Conservation (phyloP, 2,113 vertebrate genomes). For the Tetrax tetrax region DNA sequence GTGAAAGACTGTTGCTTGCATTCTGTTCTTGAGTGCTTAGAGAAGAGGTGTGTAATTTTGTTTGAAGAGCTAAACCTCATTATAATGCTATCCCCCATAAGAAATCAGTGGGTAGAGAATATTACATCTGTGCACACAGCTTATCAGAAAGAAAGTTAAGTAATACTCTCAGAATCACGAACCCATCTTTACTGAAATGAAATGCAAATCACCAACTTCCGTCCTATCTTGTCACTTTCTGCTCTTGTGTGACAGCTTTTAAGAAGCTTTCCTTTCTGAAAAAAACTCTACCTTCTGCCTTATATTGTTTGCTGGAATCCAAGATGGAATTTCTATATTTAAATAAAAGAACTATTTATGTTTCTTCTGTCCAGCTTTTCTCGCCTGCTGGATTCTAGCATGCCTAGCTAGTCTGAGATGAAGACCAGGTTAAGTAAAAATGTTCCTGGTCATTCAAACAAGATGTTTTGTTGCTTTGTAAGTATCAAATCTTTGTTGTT, state of each 20-base stretch:
- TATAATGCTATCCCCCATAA: background rate
- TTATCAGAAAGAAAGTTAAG: background rate
- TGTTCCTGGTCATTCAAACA: background rate
- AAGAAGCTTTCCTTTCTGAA: background rate
- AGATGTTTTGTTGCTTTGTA: background rate
- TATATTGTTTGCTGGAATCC: background rate
- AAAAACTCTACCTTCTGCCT: background rate
- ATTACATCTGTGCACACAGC: background rate
- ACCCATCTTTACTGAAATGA: background rate
- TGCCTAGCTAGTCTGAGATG: background rate
- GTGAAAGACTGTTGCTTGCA: background rate
- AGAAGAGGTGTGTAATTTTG: background rate
- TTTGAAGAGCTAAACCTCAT: background rate
- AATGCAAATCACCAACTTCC: background rate
- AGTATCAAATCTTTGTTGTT: background rate
- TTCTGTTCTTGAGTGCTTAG: background rate
- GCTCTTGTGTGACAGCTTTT: background rate
- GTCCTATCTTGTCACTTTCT: background rate
- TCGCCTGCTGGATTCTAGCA: background rate
- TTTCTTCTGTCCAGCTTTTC: background rate
- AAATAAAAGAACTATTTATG: background rate
- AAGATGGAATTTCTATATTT: background rate
- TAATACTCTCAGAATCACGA: background rate
- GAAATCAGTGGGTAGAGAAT: background rate
- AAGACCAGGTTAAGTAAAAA: background rate